Conservation (phyloP, 2,888 invertebrate genomes). For the Parnassius orleans region DNA sequence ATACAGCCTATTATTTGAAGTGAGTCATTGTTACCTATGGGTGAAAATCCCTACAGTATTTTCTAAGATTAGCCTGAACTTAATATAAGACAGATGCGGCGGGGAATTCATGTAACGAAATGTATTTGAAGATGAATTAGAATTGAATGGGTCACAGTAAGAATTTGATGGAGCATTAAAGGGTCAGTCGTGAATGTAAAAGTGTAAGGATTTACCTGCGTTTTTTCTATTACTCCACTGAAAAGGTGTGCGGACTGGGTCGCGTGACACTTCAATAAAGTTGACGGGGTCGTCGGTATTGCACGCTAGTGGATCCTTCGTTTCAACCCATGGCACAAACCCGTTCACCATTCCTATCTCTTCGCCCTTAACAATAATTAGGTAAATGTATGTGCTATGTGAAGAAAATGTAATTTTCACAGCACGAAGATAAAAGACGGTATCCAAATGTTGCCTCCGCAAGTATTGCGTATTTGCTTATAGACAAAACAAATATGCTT, state of each 20-base stretch:
- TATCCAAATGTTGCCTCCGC: no score
- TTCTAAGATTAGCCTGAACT: no score
- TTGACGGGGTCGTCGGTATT: conserved; percentile 79
- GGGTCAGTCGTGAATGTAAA: neutral
- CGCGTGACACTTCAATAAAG: conserved; percentile 82
- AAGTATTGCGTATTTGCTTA: no score
- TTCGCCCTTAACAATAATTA: conserved; percentile 80
- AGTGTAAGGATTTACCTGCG: conserved; percentile 69
- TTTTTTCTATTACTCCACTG: conserved; percentile 85
- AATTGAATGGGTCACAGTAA: no score
- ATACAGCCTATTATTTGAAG: no score
- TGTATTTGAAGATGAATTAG: no score
- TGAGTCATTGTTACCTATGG: no score
- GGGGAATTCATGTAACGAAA: no score
- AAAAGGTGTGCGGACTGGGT: conserved; percentile 90
- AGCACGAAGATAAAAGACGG: neutral
- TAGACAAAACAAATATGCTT: no score
- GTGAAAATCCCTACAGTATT: no score
- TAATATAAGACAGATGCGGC: no score
- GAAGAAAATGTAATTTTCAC: no score
- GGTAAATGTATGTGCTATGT: neutral
- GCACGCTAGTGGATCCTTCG: conserved; percentile 80
- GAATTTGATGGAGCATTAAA: neutral
- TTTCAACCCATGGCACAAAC: conserved; percentile 77
- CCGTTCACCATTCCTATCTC: conserved; percentile 87